Evolutionary conservation across 2,888 invertebrate genomes (phyloP), one percentile per base, ranked within the genome.

Genomic region (Melinaea marsaeus): DNA sequence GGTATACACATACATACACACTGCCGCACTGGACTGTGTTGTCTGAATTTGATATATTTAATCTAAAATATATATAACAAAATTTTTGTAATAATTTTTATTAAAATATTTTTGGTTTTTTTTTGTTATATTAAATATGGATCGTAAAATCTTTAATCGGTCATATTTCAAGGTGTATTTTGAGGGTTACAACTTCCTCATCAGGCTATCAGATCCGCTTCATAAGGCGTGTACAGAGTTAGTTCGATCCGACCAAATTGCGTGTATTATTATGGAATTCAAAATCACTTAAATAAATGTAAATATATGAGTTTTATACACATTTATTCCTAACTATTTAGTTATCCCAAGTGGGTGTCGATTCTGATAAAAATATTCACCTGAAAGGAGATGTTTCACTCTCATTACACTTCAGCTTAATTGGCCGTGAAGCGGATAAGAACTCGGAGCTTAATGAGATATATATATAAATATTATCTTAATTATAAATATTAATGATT

Each of bases 261-360:
- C 76, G 78, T 78, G 84, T 83, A 74, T 72, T 71, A 78, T 77
- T 77, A 72, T 68, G 74, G 75, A 72, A 72, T 74, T 78, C 73
- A 78, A 79, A 79, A 74, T 73, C 80, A 76, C 73, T 32, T 32
- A 32, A 32, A 51, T 32, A 32, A 11, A 32, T n/a, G 2, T 9
- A 5, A 32, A 3, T 9, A 5, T 51, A 22, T 32, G 32, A 42
- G 2, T 42, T 69, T 69, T 72, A 58, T 22, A 58, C 45, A 61
- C 55, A 58, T 61, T 58, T 9, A 42, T 3, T 9, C 9, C 11
- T 37, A 37, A 9, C 42, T 51, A 51, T 51, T 11, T 32, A 51
- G 6, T 51, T 5, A 3, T 32, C 9, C 32, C 32, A 51, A 51
- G 51, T 51, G 13, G 6, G 48, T 51, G 51, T 51, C 32, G 51